phyloP scores from a whole-genome alignment of 2,888 invertebrate species.

The Cantharis lateralis region DNA sequence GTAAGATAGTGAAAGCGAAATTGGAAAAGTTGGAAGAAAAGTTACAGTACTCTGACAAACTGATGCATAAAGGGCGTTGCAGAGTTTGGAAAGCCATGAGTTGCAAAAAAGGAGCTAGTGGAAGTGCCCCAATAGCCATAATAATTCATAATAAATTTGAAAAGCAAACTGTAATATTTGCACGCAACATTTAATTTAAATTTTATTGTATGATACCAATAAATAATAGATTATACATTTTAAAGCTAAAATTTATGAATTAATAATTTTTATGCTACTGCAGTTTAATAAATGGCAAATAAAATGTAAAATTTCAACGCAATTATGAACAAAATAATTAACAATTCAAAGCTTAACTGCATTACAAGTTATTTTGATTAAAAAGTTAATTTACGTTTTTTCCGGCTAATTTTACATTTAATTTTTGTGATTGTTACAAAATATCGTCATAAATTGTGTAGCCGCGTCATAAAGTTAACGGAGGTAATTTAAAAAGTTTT shows the following conservation, averaged over 20 bases:
- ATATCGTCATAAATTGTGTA: background rate
- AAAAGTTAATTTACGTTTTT: background rate
- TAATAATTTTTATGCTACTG: background rate
- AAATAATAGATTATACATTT: background rate
- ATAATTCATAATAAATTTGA: background rate
- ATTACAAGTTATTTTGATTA: background rate
- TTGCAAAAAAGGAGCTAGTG: background rate
- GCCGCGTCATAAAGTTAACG: background rate
- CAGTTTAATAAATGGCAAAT: background rate
- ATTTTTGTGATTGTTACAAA: background rate
- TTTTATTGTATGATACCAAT: background rate
- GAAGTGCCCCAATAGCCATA: background rate
- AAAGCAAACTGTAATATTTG: background rate
- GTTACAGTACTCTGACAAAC: background rate
- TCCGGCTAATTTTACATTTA: background rate
- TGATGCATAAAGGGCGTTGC: background rate
- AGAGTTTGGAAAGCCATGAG: background rate
- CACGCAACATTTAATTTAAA: background rate
- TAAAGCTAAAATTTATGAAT: background rate
- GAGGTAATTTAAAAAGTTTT: slow-evolving; percentile 2
- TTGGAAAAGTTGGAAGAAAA: background rate
- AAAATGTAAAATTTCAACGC: background rate
- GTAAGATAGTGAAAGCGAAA: background rate
- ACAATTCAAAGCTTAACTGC: background rate
- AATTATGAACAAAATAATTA: background rate